Evolutionary conservation across 2,888 invertebrate genomes (phyloP).

Genomic region (Apotomis betuletana): DNA sequence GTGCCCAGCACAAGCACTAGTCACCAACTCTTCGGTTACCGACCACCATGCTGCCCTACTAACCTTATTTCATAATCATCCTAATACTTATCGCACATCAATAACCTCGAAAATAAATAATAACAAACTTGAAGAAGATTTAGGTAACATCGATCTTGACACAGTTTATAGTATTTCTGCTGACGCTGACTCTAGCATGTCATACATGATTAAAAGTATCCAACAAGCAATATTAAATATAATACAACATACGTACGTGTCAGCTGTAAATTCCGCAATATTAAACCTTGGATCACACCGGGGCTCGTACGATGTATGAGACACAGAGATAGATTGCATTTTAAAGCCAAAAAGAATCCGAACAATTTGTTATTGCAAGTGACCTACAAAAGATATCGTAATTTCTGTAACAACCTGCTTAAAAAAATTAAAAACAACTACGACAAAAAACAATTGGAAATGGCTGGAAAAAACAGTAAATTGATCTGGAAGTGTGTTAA

Average conservation of each 20-base stretch:
- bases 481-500: too few species aligned
- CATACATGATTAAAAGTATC: too few species aligned
- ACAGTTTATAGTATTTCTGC: too few species aligned
- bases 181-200: too few species aligned
- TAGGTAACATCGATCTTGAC: too few species aligned
- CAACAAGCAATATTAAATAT: too few species aligned
- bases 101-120: background rate
- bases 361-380: background rate
- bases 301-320: background rate
- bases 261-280: too few species aligned
- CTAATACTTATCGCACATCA: too few species aligned
- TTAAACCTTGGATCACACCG: background rate
- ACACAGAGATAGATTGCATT: background rate
- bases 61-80: background rate
- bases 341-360: background rate
- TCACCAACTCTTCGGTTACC: background rate
- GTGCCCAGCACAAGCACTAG: background rate
- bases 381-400: background rate
- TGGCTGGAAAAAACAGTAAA: too few species aligned
- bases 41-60: conserved; percentile 3
- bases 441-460: too few species aligned
- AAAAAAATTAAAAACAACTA: background rate
- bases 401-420: too few species aligned
- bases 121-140: background rate
- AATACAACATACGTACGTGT: too few species aligned